These are phyloP conservation scores for Octopus sinensis DNA, from an alignment of 1,140 invertebrate species.

Conservation along the genomic window DNA sequence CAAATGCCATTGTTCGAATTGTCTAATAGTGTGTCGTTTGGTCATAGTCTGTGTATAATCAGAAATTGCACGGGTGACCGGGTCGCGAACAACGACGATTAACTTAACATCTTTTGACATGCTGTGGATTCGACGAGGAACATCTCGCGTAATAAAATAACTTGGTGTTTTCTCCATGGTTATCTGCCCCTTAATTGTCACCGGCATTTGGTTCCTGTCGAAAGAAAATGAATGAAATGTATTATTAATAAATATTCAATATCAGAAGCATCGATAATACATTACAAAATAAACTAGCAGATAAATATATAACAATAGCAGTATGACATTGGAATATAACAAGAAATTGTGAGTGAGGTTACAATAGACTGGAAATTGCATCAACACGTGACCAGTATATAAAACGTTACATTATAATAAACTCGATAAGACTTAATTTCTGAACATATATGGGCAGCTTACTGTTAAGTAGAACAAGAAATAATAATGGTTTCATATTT, in stretches of 20 bases:
- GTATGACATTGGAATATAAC: not conserved
- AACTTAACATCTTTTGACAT: slow-evolving; percentile 82
- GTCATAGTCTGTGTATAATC: slow-evolving; percentile 73
- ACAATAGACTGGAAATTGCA: too few species aligned
- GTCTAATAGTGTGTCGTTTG: too few species aligned
- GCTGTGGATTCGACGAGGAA: slow-evolving; percentile 73
- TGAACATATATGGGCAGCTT: too few species aligned
- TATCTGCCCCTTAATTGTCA: slow-evolving; percentile 34
- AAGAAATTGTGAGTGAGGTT: not conserved
- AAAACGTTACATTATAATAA: too few species aligned
- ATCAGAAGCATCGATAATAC: not conserved
- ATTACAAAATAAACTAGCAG: not conserved
- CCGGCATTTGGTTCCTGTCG: slow-evolving; percentile 43
- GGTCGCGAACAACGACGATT: slow-evolving; percentile 82
- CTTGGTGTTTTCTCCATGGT: slow-evolving; percentile 59
- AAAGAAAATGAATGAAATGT: slow-evolving; percentile 18
- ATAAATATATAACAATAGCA: not conserved
- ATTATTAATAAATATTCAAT: not conserved
- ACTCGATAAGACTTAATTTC: too few species aligned
- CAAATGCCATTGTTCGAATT: too few species aligned
- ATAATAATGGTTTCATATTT: too few species aligned
- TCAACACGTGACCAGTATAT: too few species aligned
- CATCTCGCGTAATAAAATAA: slow-evolving; percentile 63
- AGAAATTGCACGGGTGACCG: slow-evolving; percentile 84
- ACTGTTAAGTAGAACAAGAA: too few species aligned